A percentile compares a stretch with the other conserved stretches of the same genome.
These are phyloP conservation scores for Mycetomoellerius zeteki DNA, from an alignment of 1,140 invertebrate genomes.

Conservation along the genomic window DNA sequence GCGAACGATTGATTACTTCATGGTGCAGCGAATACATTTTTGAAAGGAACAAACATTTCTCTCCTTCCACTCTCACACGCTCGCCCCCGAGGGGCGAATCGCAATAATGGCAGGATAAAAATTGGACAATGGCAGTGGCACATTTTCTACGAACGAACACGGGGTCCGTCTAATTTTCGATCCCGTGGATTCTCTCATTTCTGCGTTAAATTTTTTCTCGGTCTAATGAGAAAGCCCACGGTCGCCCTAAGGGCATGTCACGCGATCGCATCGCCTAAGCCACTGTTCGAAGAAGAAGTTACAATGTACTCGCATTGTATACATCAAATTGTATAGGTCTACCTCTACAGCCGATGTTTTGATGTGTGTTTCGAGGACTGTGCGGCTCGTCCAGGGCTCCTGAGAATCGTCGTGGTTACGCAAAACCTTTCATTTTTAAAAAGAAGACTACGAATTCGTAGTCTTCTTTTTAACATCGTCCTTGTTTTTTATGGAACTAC, in stretches of 20 bases:
- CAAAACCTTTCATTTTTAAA: constrained; percentile 42
- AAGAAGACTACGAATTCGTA: constrained; percentile 14
- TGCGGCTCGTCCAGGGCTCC: background rate
- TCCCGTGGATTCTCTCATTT: constrained; percentile 45
- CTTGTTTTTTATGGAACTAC: background rate
- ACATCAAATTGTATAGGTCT: constrained; percentile 45
- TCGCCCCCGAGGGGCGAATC: constrained; percentile 33
- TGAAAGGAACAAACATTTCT: constrained; percentile 23
- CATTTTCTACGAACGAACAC: constrained; percentile 47
- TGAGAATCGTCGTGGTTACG: constrained; percentile 37
- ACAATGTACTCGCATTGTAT: constrained; percentile 53
- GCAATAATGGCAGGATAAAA: constrained; percentile 58
- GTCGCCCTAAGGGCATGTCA: constrained; percentile 50
- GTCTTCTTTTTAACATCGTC: too few relatives aligned
- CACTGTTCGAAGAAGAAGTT: constrained; percentile 47
- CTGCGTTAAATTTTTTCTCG: constrained; percentile 59
- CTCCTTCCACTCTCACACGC: background rate
- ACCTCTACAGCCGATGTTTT: constrained; percentile 10
- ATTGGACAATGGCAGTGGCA: constrained; percentile 55
- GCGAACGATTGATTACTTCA: constrained; percentile 40
- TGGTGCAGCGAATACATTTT: constrained; percentile 28
- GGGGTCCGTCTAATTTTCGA: constrained; percentile 32
- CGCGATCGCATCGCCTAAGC: constrained; percentile 56
- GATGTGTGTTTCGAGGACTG: constrained; percentile 36
- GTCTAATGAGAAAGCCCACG: constrained; percentile 31